Base-by-base conservation (phyloP, 2,797 vertebrate genomes). In the Sternarchorhynchus goeldii region DNA sequence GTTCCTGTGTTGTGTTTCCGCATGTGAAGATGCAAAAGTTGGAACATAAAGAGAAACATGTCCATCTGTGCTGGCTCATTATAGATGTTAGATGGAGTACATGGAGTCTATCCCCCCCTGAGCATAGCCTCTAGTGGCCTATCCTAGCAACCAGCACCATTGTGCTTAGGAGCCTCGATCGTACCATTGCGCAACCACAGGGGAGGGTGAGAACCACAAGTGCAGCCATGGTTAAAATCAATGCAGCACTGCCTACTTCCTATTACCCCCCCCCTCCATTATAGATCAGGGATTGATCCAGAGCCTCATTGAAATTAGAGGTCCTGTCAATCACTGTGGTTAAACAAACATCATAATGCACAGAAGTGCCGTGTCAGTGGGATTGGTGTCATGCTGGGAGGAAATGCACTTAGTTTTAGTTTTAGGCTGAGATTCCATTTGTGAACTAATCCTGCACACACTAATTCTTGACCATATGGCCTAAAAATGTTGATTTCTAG, bases 61-160 rank as follows among this genome's bases (percentile, higher is more conserved):
- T 83, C 85, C 89, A 85, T 88, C 84, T 83, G 87, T 89, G 89
- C 87, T 41, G 59, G 73, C 90, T 92, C 88, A 93, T 93, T 93
- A 91, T 90, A 83, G 88, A 89, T 89, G 88, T 90, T 89, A 92
- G 56, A 77, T 89, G 83, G 85, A 50, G 45, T 50, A 45, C 6
- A 45, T 45, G 85, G 90, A 87, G 88, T 89, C 45, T 57, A 66
- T 66, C 63, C 29, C 64, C 62, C 25, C 39, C 1, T n/a, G 53
- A 66, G 34, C 29, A 39, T 32, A 41, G 53, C 68, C 69, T 63
- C 79, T 39, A 74, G 63, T 60, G 68, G 65, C 60, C 63, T 56
- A 75, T 82, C 31, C 66, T 25, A 76, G 64, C 70, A 55, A 29
- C 58, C 6, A 4, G 41, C 57, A 65, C 58, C 68, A 57, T 73